Evolutionary conservation across 2,113 vertebrate genomes (phyloP), one percentile per base, ranked within the genome.

Genomic region (Apteryx mantelli): DNA sequence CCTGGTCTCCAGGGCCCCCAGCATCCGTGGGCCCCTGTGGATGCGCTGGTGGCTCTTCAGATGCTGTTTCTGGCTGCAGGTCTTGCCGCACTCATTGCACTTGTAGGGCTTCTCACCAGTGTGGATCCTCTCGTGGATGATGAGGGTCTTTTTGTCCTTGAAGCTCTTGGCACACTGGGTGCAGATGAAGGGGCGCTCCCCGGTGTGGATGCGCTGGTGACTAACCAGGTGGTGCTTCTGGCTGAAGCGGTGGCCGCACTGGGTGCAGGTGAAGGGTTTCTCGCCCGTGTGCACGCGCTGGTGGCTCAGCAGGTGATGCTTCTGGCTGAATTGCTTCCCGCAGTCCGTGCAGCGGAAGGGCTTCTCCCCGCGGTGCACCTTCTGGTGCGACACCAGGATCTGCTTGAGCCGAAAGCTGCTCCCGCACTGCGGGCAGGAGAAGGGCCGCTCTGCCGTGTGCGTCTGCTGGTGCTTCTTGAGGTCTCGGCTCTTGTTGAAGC

Each of bases 121-220:
- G 95, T 97, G 97, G 77, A 97, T 96, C 87, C 97, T 93, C 81
- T 96, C 89, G 86, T 97, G 97, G 93, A 97, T 95, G 94, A 96
- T 97, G 75, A 96, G 96, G 40, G 97, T 96, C 89, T 95, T 96
- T 66, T 94, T 94, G 95, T 97, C 97, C 95, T 93, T 96, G 97
- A 98, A 98, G 93, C 96, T 95, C 95, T 97, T 98, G 64, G 86
- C 89, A 82, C 98, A 98, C 83, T 94, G 94, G 77, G 97, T 55
- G 89, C 98, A 98, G 80, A 91, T 61, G 60, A 97, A 97, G 80
- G 97, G 97, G 15, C 96, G 95, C 93, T 98, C 98, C 56, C 97
- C 97, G 2, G 86, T 96, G 95, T 97, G 97, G 65, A 96, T 93
- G 48, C 95, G 94, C 91, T 97, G 95, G 93, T 96, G 97, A 91